A percentile compares a stretch with the other conserved stretches of the same genome.
Conservation (phyloP, 2,888 invertebrate genomes). For the Lochmaea capreae region DNA sequence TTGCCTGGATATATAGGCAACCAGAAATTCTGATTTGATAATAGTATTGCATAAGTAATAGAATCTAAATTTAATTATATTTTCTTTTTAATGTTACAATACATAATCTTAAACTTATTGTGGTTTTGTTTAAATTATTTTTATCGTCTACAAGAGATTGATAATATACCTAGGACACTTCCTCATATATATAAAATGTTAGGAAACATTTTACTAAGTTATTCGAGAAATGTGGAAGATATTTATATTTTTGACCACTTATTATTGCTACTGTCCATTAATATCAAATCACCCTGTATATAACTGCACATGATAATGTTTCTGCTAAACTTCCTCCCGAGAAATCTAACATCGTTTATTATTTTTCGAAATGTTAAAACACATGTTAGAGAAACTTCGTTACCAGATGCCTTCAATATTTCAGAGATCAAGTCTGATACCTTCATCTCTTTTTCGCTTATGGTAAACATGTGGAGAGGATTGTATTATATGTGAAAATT, state of each 20-base stretch:
- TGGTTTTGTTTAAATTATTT: background rate
- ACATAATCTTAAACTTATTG: background rate
- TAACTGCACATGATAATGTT: slow-evolving; percentile 10
- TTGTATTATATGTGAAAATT: slow-evolving; percentile 23
- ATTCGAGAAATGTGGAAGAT: too few species aligned
- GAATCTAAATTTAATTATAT: background rate
- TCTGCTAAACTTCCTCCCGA: slow-evolving; percentile 19
- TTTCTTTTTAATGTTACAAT: too few species aligned
- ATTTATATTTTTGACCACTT: too few species aligned
- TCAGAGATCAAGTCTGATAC: slow-evolving; percentile 16
- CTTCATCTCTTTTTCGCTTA: slow-evolving; percentile 33
- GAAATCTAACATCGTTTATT: slow-evolving; percentile 43
- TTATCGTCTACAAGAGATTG: background rate
- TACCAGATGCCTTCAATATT: slow-evolving; percentile 37
- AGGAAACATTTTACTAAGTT: too few species aligned
- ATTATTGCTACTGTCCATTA: too few species aligned
- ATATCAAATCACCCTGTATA: too few species aligned
- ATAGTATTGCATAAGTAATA: background rate
- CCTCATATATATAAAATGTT: too few species aligned
- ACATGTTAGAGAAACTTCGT: slow-evolving; percentile 44
- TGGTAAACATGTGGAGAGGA: slow-evolving; percentile 10
- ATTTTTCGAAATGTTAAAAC: slow-evolving; percentile 41
- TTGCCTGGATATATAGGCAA: background rate
- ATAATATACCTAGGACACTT: background rate
- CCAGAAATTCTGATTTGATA: background rate